Percentiles rank a stretch among this genome's conserved stretches.
Evolutionary conservation across 2,888 invertebrate genomes (phyloP).

Genomic region (Brassicogethes aeneus): DNA sequence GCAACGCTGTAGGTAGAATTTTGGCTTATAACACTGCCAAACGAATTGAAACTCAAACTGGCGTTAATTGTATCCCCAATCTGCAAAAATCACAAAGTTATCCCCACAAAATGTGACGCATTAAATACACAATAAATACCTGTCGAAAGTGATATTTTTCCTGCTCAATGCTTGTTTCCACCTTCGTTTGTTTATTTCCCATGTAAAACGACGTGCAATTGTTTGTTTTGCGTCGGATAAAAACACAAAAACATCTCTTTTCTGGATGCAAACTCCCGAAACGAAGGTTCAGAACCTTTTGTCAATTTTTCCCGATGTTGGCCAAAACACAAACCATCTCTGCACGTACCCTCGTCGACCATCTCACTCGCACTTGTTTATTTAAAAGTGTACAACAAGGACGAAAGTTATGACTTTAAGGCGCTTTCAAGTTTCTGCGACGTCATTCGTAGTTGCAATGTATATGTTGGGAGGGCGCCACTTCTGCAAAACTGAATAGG

Average conservation of each 20-base stretch:
- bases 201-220: slow-evolving; percentile 26
- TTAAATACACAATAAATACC: too few species aligned
- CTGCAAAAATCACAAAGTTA: slow-evolving; percentile 30
- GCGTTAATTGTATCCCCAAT: slow-evolving; percentile 50
- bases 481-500: background rate
- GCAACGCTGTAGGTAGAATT: slow-evolving; percentile 52
- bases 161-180: slow-evolving; percentile 23
- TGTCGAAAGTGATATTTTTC: slow-evolving; percentile 26
- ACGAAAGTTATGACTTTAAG: slow-evolving; percentile 11
- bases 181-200: slow-evolving; percentile 33
- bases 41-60: slow-evolving; percentile 53
- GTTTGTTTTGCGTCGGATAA: background rate
- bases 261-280: slow-evolving; percentile 27
- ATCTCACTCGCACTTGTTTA: too few species aligned
- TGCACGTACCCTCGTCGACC: background rate
- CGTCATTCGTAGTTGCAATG: background rate
- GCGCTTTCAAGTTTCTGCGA: too few species aligned
- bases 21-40: slow-evolving; percentile 50
- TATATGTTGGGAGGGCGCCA: background rate
- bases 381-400: too few species aligned
- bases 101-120: slow-evolving; percentile 13
- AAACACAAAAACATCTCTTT: too few species aligned
- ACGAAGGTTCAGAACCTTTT: slow-evolving; percentile 29
- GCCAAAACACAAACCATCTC: background rate
- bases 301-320: slow-evolving; percentile 23